A percentile compares a stretch with the other conserved stretches of the same genome.
Conservation (phyloP, 2,888 invertebrate species). For the Melieria picta region DNA sequence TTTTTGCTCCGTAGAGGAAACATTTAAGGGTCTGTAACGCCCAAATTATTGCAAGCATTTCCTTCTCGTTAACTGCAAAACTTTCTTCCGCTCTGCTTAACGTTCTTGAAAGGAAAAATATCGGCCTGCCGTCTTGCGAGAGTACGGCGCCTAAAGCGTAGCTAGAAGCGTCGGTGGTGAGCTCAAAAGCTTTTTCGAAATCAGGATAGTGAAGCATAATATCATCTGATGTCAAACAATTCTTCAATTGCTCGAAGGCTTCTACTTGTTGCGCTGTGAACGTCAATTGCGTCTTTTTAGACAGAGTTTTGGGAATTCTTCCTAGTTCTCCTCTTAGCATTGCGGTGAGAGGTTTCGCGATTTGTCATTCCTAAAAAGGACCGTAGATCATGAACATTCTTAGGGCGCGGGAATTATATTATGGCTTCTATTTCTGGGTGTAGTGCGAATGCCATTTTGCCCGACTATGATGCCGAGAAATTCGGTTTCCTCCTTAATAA, state of each 20-base stretch:
- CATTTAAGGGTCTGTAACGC: conserved; percentile 5
- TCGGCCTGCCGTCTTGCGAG: conserved; percentile 24
- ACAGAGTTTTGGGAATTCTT: no score
- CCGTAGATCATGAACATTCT: conserved; percentile 35
- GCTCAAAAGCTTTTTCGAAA: conserved; percentile 30
- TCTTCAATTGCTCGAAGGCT: conserved; percentile 33
- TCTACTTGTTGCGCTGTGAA: background rate
- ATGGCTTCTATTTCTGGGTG: conserved; percentile 36
- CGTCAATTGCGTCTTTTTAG: no score
- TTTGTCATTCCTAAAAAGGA: conserved; percentile 38
- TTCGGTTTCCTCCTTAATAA: conserved; percentile 35
- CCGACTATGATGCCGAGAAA: conserved; percentile 38
- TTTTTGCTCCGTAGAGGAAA: conserved; percentile 24
- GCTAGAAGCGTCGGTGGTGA: conserved; percentile 40
- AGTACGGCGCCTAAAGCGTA: conserved; percentile 35
- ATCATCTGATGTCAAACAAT: conserved; percentile 32
- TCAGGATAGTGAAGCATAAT: conserved; percentile 34
- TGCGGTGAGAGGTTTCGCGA: conserved; percentile 39
- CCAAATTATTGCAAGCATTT: conserved; percentile 19
- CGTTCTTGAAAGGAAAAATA: conserved; percentile 30
- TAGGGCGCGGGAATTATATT: conserved; percentile 33
- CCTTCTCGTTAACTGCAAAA: conserved; percentile 11
- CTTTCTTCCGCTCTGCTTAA: conserved; percentile 21
- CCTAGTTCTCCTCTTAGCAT: conserved; percentile 38
- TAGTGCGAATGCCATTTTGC: conserved; percentile 38